Evolutionary conservation across 2,888 invertebrate genomes (phyloP), one percentile per base, ranked within the genome.

Genomic region (Tiliacea citrago): DNA sequence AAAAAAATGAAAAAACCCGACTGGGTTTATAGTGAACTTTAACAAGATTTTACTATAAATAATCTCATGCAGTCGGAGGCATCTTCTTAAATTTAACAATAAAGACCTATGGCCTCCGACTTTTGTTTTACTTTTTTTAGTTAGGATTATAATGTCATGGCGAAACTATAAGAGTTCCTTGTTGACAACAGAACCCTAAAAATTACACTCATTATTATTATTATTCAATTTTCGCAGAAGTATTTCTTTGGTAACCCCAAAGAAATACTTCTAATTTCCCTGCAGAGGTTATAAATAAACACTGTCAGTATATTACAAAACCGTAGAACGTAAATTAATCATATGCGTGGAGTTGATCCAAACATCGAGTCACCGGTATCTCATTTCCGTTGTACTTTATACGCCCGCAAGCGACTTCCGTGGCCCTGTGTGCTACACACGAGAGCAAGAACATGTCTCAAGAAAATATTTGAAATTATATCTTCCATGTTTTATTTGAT

Each of bases 331-430:
- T 81, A 77, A 83, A 86, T 86, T 82, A 87, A 87, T 84, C 72
- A 79, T 74, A 85, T 77, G 65, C 77, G 71, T 60, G 72, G 61
- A 86, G 84, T 81, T 72, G 81, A 82, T 84, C 75, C 78, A 60
- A 76, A 78, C 83, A 83, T 74, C 55, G 81, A 66, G 73, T 70
- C 76, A 83, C 76, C 85, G 87, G 88, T 83, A 81, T 84, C 88
- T 89, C 86, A 88, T 90, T 87, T 88, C 90, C 87, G 81, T 84
- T 69, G 77, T 81, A 79, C 82, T 86, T 85, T 79, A 82, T 81
- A 79, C 80, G 80, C 81, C 88, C 85, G 79, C 83, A 71, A 82
- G 83, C 78, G 63, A 82, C 77, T 77, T 80, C 82, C 84, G 86
- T 53, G 83, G 76, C 73, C 68, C 73, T 45, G 70, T 18, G 75